Percentiles rank a stretch among this genome's conserved stretches.
These are phyloP conservation scores for Trichonephila clavipes DNA, from an alignment of 1,140 invertebrate genomes.

Conservation along the genomic window DNA sequence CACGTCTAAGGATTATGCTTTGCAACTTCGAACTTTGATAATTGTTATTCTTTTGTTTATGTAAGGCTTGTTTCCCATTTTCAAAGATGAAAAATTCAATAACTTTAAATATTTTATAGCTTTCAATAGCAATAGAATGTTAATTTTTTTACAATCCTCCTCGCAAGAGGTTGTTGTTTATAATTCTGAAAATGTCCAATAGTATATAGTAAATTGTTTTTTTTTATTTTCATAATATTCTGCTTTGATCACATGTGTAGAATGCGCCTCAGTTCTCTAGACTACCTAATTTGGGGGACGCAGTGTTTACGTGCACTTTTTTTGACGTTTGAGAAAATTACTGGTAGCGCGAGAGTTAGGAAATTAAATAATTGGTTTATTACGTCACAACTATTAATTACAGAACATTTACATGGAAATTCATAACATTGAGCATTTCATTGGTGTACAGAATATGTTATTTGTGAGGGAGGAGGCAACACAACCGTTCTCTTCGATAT, in stretches of 20 bases:
- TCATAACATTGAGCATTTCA: too few species aligned
- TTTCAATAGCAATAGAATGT: not conserved
- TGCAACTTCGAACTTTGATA: too few species aligned
- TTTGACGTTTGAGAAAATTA: too few species aligned
- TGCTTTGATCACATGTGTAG: not conserved
- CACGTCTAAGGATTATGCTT: too few species aligned
- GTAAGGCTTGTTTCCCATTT: not conserved
- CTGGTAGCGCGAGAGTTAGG: too few species aligned
- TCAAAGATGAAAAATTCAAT: constrained; percentile 31
- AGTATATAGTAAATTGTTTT: not conserved
- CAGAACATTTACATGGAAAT: too few species aligned
- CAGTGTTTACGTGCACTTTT: not conserved
- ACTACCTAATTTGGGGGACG: not conserved
- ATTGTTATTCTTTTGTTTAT: too few species aligned
- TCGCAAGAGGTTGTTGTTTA: not conserved
- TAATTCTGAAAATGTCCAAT: not conserved
- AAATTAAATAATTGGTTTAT: too few species aligned
- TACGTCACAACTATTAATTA: too few species aligned
- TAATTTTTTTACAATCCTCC: not conserved
- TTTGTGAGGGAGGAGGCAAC: too few species aligned
- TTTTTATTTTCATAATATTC: not conserved
- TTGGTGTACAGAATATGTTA: too few species aligned
- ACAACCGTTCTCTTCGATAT: too few species aligned
- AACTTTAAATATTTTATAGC: not conserved
- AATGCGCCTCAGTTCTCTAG: not conserved